Percentiles rank a stretch among this genome's conserved stretches.
phyloP scores from a whole-genome alignment of 2,797 vertebrate genomes.

The Coluber constrictor region DNA sequence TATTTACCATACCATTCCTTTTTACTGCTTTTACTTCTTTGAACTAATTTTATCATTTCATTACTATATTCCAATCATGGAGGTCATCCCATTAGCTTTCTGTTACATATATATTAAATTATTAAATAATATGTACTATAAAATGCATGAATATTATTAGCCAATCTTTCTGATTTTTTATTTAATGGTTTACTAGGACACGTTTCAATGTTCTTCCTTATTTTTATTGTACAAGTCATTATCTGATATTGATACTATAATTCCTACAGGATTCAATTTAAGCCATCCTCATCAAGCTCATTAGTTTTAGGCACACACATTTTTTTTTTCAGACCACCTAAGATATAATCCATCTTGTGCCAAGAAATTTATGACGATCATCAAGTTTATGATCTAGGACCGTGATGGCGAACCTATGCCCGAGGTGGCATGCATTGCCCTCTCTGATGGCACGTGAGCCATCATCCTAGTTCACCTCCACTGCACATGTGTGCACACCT shows the following conservation, averaged over 20 bases:
- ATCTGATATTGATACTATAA: not conserved
- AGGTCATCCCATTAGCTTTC: not conserved
- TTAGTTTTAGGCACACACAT: not conserved
- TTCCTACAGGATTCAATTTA: not conserved
- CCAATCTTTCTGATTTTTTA: not conserved
- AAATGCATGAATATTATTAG: not conserved
- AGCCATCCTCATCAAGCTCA: not conserved
- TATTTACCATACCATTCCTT: not conserved
- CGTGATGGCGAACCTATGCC: too few relatives aligned
- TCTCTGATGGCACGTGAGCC: too few relatives aligned
- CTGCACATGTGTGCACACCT: too few relatives aligned
- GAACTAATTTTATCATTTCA: not conserved
- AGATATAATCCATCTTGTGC: not conserved
- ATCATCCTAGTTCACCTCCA: too few relatives aligned
- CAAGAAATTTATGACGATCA: not conserved
- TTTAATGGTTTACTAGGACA: not conserved
- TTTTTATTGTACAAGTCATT: not conserved
- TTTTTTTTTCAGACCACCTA: not conserved
- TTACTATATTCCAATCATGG: not conserved
- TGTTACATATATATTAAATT: not conserved
- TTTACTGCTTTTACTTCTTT: not conserved
- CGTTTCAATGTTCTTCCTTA: not conserved
- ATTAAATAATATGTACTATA: not conserved
- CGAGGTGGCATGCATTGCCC: too few relatives aligned
- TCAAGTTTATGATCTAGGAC: not conserved